Percentiles rank a stretch among this genome's conserved stretches.
Conservation (phyloP, 2,888 invertebrate genomes). For the Drosophila lutescens region DNA sequence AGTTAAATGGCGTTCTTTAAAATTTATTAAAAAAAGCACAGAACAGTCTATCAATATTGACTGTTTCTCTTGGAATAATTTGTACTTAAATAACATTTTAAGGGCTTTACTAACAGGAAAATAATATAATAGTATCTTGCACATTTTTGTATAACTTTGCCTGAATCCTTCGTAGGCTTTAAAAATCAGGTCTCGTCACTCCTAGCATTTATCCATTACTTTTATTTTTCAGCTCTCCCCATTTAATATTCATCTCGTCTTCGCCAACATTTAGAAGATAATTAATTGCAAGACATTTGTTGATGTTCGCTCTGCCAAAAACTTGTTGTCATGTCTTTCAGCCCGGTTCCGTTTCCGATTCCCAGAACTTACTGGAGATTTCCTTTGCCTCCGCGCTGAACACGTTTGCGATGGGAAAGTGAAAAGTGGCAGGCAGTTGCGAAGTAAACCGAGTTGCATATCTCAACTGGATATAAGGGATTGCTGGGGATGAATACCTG, state of each 20-base stretch:
- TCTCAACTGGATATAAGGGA: constrained; percentile 19
- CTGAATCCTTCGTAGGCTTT: not conserved
- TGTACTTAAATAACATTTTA: no score
- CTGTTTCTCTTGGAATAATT: not conserved
- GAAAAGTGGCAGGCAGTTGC: constrained; percentile 44
- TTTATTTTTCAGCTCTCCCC: not conserved
- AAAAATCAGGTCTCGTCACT: not conserved
- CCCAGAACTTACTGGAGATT: constrained; percentile 28
- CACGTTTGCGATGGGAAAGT: constrained; percentile 37
- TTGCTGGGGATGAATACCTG: constrained; percentile 27
- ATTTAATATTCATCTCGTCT: constrained; percentile 17
- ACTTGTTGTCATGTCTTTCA: constrained; percentile 36
- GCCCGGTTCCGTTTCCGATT: constrained; percentile 60
- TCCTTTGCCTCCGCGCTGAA: constrained; percentile 11
- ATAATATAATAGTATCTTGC: no score
- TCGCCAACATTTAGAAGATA: constrained; percentile 41
- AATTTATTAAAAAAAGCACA: not conserved
- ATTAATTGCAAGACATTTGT: constrained; percentile 70
- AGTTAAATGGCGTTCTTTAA: not conserved
- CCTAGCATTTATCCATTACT: not conserved
- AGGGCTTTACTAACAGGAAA: no score
- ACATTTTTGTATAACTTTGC: no score
- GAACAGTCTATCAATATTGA: not conserved
- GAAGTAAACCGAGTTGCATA: constrained; percentile 31
- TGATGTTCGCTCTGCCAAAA: constrained; percentile 50